phyloP scores from a whole-genome alignment of 2,888 invertebrate species.

The Encarsia formosa region DNA sequence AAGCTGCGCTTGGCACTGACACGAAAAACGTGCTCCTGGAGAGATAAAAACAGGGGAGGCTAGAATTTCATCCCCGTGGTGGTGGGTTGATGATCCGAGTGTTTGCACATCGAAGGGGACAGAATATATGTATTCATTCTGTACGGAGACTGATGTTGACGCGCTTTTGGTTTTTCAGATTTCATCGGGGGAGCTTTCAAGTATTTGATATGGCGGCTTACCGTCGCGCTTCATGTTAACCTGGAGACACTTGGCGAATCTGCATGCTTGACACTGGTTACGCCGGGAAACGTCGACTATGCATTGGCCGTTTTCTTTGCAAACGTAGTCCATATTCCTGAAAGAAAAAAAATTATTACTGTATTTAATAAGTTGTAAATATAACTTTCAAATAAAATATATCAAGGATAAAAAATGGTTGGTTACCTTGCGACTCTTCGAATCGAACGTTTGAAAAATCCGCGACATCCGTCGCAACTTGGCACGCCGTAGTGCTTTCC shows the following conservation, averaged over 20 bases:
- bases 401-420: background rate
- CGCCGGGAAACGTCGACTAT: slow-evolving; percentile 86
- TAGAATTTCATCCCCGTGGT: slow-evolving; percentile 31
- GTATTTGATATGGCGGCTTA: slow-evolving; percentile 51
- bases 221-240: slow-evolving; percentile 94
- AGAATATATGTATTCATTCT: background rate
- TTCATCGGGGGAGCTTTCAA: background rate
- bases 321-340: slow-evolving; percentile 85
- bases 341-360: slow-evolving; percentile 28
- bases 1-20: slow-evolving; percentile 44
- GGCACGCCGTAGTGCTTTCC: slow-evolving; percentile 90
- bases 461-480: slow-evolving; percentile 84
- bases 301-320: slow-evolving; percentile 85
- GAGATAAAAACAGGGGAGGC: slow-evolving; percentile 5
- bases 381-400: too few relatives aligned
- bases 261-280: slow-evolving; percentile 93
- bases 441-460: slow-evolving; percentile 92
- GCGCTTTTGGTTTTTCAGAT: background rate
- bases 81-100: too few relatives aligned
- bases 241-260: slow-evolving; percentile 84
- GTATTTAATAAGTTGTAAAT: too few relatives aligned
- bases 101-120: background rate
- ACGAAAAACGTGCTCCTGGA: slow-evolving; percentile 17
- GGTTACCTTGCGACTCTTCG: slow-evolving; percentile 62
- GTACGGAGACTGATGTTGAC: background rate